Conservation (phyloP, 1,140 invertebrate genomes). For the Eulimnadia texana region DNA sequence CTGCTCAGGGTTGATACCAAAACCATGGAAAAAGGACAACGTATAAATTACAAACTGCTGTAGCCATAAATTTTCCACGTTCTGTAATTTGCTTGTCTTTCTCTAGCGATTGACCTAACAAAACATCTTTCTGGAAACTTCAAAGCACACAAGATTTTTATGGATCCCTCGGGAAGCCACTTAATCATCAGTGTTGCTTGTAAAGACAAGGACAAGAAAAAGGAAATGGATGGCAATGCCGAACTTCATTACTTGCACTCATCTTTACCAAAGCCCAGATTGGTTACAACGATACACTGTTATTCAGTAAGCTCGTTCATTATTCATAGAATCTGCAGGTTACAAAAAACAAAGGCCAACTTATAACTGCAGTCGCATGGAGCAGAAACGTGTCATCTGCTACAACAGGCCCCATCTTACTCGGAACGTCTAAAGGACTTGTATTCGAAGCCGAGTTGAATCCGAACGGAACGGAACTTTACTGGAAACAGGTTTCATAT, state of each 20-base stretch:
- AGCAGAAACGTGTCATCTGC: conserved; percentile 56
- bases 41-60: conserved; percentile 31
- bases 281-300: conserved; percentile 26
- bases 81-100: conserved; percentile 16
- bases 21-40: conserved; percentile 57
- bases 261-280: conserved; percentile 47
- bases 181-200: conserved; percentile 56
- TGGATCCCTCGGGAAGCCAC: conserved; percentile 77
- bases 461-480: conserved; percentile 58
- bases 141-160: conserved; percentile 54
- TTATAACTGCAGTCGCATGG: conserved; percentile 83
- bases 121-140: conserved; percentile 35
- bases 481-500: conserved; percentile 63
- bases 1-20: conserved; percentile 68
- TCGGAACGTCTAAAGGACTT: conserved; percentile 80
- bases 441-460: conserved; percentile 80
- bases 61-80: neutral
- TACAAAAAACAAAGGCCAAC: conserved; percentile 57
- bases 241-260: conserved; percentile 66
- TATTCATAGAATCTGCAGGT: no score
- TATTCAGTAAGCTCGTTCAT: no score
- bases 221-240: conserved; percentile 24
- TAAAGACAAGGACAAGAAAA: conserved; percentile 40
- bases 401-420: conserved; percentile 53
- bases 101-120: conserved; percentile 29